Conservation (phyloP, 2,113 vertebrate species). For the Illadopsis cleaveri region DNA sequence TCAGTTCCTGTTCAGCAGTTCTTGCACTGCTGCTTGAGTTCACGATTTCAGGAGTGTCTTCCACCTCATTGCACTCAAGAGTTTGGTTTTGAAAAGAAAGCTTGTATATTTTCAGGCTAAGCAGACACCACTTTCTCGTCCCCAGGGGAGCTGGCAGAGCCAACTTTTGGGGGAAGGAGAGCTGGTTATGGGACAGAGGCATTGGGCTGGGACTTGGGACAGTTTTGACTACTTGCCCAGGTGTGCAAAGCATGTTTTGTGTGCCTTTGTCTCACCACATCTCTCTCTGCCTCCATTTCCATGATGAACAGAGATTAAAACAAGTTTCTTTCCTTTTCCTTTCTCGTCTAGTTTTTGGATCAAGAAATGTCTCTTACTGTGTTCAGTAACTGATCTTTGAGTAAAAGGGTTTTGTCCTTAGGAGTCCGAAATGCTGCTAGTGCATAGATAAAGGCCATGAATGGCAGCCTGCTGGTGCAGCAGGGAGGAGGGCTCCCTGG, state of each 20-base stretch:
- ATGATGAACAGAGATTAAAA: not conserved
- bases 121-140: not conserved
- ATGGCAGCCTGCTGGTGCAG: not conserved
- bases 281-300: not conserved
- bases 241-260: not conserved
- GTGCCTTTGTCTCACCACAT: not conserved
- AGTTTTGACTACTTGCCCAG: not conserved
- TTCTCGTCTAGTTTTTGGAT: not conserved
- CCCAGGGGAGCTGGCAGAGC: not conserved
- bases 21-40: fast-evolving
- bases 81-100: not conserved
- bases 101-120: not conserved
- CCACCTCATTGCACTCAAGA: not conserved
- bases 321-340: not conserved
- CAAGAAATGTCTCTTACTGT: not conserved
- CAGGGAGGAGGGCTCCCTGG: not conserved
- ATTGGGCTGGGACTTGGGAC: not conserved
- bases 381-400: constrained; percentile 3
- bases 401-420: not conserved
- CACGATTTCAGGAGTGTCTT: not conserved
- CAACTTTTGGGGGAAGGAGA: not conserved
- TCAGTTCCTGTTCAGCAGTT: not conserved
- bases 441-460: not conserved
- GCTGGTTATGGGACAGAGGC: not conserved
- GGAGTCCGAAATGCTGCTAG: not conserved